A percentile compares a stretch with the other conserved stretches of the same genome.
phyloP scores from a whole-genome alignment of 2,888 invertebrate genomes.

The Spatulosminthurus flaviceps region DNA sequence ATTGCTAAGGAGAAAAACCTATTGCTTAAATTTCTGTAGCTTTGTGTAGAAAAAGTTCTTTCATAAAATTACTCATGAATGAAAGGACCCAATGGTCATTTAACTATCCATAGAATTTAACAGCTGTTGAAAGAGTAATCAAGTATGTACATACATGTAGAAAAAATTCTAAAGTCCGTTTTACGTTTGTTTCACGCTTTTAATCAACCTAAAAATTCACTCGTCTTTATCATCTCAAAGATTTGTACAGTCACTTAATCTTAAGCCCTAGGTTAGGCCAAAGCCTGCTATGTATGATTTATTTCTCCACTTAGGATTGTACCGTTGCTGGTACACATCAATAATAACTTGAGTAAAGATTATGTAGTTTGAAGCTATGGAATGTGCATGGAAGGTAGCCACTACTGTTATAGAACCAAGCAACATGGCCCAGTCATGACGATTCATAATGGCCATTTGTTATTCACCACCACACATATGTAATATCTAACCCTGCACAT shows the following conservation, averaged over 20 bases:
- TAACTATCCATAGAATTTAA: neutral
- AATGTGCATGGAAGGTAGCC: no score
- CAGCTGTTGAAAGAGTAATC: no score
- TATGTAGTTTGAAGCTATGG: neutral
- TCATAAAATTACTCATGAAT: constrained; percentile 1
- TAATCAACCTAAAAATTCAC: constrained; percentile 5
- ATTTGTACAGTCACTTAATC: neutral
- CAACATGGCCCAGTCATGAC: constrained; percentile 32
- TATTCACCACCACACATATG: constrained; percentile 35
- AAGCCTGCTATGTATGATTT: neutral
- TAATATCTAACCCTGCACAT: constrained; percentile 41
- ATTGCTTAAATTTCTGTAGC: neutral
- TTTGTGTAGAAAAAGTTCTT: neutral
- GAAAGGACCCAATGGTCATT: neutral
- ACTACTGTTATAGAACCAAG: no score
- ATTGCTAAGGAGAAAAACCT: no score
- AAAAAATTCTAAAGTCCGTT: neutral
- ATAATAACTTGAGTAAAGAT: neutral
- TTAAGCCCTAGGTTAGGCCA: neutral
- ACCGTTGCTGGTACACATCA: neutral
- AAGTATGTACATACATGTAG: no score
- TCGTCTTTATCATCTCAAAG: neutral
- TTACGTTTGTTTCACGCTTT: neutral
- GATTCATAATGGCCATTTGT: constrained; percentile 31
- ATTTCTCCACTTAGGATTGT: neutral